Base-by-base conservation (phyloP, 64 coral and sea anemone species). In the Cladopsammia gracilis region DNA sequence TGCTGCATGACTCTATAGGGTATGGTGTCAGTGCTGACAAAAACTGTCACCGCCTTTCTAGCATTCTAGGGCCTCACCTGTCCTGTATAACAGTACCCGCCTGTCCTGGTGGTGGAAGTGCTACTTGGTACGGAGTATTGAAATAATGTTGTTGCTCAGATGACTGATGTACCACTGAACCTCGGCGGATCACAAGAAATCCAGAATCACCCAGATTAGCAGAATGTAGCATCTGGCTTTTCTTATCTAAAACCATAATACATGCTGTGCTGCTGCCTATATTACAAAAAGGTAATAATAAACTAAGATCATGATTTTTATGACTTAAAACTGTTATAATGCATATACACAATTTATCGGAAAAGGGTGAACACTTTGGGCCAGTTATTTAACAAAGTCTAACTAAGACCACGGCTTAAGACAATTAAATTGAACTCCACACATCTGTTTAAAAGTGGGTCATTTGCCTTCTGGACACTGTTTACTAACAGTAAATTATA, bases 141-240 rank as follows among this genome's bases (percentile, higher is more conserved):
- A 99, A 99, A 86, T 99, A 99, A 73, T 99, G 97, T 18, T 99
- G 97, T 58, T 96, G 94, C n/a, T 96, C 90, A 24, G 94, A 94
- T 42, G 97, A 99, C 9, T 93, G 94, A 58, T 99, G 97, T n/a
- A 99, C 94, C 48, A 99, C 82, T 66, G 87, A 86, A 22, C 91
- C 94, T 61, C 94, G 93, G 20, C 97, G 89, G 45, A 99, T 89
- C 7, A 99, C 83, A 45, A 99, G 45, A 88, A 96, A 99, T 48
- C 97, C 97, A 12, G 97, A 99, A 78, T 99, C 97, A n/a, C 97
- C 97, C 23, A 99, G 82, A 71, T 99, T 99, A 50, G 90, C 86
- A 25, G 94, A 99, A 50, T 96, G 94, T 45, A 99, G 83, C 46
- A 79, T 99, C 82, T 96, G 90, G 84, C 91, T 96, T 82, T 96